These are phyloP conservation scores for Pharmacophagus antenor DNA, from an alignment of 2,888 invertebrate species.

Conservation along the genomic window DNA sequence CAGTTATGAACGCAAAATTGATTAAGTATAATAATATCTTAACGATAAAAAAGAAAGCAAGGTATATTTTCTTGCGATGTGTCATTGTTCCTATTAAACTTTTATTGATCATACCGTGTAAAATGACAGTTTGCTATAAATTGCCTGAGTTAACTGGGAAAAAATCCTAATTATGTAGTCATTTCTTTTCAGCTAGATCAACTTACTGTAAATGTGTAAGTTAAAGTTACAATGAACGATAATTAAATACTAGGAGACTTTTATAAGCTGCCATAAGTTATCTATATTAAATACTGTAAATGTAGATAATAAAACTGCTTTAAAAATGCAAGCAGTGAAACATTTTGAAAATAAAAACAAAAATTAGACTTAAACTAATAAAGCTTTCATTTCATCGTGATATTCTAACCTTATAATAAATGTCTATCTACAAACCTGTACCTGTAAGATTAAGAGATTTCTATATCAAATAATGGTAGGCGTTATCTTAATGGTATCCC, in stretches of 20 bases:
- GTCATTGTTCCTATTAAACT: background rate
- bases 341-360: constrained; percentile 17
- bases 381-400: constrained; percentile 69
- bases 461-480: background rate
- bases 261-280: constrained; percentile 2
- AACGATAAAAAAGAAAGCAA: too few relatives aligned
- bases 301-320: background rate
- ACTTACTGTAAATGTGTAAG: background rate
- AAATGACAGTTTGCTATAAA: too few relatives aligned
- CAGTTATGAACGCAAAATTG: too few relatives aligned
- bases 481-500: background rate
- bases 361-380: constrained; percentile 63
- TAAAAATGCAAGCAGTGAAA: constrained; percentile 12
- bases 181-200: too few relatives aligned
- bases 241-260: background rate
- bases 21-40: too few relatives aligned
- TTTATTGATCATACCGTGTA: too few relatives aligned
- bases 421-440: constrained; percentile 20
- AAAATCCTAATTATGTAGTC: background rate
- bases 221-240: background rate
- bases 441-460: background rate
- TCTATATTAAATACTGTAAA: background rate
- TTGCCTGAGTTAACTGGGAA: background rate
- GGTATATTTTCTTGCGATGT: background rate
- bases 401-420: constrained; percentile 42